These are phyloP conservation scores for Eupithecia exiguata DNA, from an alignment of 2,888 invertebrate genomes.

Conservation along the genomic window DNA sequence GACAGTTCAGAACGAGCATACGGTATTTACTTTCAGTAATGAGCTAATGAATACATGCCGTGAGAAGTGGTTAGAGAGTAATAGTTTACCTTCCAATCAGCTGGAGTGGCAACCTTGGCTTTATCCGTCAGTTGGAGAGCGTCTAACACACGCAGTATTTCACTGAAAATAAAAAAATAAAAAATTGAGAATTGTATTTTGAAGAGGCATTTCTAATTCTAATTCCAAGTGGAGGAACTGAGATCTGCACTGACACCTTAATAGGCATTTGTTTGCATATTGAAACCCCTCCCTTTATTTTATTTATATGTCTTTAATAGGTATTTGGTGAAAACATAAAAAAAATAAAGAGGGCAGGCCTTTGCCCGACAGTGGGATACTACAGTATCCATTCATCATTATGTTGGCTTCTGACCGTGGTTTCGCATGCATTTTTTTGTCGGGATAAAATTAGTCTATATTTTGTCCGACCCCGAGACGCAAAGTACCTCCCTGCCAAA, in stretches of 20 bases:
- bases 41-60: neutral
- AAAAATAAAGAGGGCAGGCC: neutral
- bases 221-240: no score
- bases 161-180: conserved; percentile 84
- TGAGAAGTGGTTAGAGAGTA: neutral
- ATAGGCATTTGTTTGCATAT: no score
- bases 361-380: neutral
- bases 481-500: no score
- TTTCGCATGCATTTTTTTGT: neutral
- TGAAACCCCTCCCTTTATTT: no score
- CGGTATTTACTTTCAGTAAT: neutral
- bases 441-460: no score
- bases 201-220: neutral
- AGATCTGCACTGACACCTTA: no score
- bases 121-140: conserved; percentile 94
- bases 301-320: no score
- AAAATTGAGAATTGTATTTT: neutral
- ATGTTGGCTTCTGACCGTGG: neutral
- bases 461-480: no score
- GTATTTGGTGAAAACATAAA: neutral
- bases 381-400: neutral
- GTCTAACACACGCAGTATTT: conserved; percentile 95
- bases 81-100: conserved; percentile 90
- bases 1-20: neutral
- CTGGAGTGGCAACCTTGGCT: conserved; percentile 95